Conservation (phyloP, 1,140 invertebrate genomes). For the Pygmarrhopalites habei region DNA sequence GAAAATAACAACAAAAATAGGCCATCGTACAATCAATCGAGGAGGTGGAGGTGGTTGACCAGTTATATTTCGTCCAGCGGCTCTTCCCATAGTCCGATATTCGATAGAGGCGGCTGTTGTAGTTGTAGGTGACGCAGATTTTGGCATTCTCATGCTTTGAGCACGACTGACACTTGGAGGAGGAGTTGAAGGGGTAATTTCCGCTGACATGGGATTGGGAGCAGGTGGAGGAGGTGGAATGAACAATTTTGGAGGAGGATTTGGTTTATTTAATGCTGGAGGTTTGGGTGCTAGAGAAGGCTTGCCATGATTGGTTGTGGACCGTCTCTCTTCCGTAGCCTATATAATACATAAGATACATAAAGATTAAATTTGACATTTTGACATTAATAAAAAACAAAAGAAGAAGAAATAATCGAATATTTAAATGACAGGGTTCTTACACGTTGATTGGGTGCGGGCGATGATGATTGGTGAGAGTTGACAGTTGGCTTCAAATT, state of each 20-base stretch:
- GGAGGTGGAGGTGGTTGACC: conserved; percentile 34
- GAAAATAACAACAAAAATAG: no score
- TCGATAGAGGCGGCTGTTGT: conserved; percentile 23
- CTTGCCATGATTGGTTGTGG: conserved; percentile 47
- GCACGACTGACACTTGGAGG: conserved; percentile 31
- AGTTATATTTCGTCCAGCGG: conserved; percentile 21
- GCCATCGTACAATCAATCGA: conserved; percentile 16
- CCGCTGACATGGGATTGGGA: background rate
- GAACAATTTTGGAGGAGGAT: conserved; percentile 39
- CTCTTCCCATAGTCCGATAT: conserved; percentile 34
- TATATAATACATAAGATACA: background rate
- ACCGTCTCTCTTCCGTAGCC: conserved; percentile 26
- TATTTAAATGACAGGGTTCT: no score
- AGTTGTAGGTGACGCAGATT: conserved; percentile 10
- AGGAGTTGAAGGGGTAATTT: conserved; percentile 12
- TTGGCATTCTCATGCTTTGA: conserved; percentile 38
- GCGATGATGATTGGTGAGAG: no score
- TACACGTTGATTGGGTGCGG: no score
- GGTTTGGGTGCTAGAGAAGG: conserved; percentile 51
- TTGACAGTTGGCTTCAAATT: conserved; percentile 19
- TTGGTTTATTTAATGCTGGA: conserved; percentile 38
- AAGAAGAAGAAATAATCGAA: no score
- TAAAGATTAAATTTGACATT: no score
- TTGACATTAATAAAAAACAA: no score
- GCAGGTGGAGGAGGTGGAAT: conserved; percentile 33